Evolutionary conservation across 2,888 invertebrate genomes (phyloP).

Genomic region (Amiota minor): DNA sequence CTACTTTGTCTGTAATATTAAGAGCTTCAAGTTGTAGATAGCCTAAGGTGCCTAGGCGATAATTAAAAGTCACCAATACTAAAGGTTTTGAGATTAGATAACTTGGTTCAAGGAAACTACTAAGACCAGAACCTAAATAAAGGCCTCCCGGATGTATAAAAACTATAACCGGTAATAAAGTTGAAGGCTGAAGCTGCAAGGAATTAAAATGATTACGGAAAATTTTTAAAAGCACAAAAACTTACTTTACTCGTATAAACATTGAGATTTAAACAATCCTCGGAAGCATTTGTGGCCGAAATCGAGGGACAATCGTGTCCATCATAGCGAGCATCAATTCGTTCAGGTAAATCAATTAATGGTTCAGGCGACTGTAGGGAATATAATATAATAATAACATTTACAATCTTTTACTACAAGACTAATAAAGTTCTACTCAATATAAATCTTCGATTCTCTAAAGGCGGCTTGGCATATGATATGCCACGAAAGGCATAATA

Average conservation of each 20-base stretch:
- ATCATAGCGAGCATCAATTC: conserved; percentile 73
- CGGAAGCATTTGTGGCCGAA: conserved; percentile 69
- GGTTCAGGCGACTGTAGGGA: conserved; percentile 74
- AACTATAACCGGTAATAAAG: conserved; percentile 76
- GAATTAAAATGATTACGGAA: neutral
- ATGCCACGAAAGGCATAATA: conserved; percentile 57
- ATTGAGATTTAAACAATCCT: conserved; percentile 76
- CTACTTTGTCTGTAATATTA: conserved; percentile 76
- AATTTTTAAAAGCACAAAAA: neutral
- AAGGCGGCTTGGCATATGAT: conserved; percentile 71
- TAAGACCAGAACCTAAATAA: conserved; percentile 73
- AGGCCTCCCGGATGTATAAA: conserved; percentile 80
- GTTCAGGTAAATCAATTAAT: conserved; percentile 38
- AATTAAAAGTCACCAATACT: conserved; percentile 78
- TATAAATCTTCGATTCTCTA: conserved; percentile 61
- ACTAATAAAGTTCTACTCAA: neutral
- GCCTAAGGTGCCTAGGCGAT: conserved; percentile 77
- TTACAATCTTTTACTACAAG: neutral
- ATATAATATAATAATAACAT: neutral
- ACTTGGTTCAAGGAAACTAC: conserved; percentile 74
- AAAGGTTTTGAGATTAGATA: conserved; percentile 77
- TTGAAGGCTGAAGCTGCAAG: conserved; percentile 35
- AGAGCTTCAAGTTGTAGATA: conserved; percentile 75
- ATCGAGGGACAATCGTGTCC: conserved; percentile 75
- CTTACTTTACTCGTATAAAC: conserved; percentile 72